Evolutionary conservation across 2,113 vertebrate genomes (phyloP).

Genomic region (crab-eating macaque (Macaca fascicularis)): DNA sequence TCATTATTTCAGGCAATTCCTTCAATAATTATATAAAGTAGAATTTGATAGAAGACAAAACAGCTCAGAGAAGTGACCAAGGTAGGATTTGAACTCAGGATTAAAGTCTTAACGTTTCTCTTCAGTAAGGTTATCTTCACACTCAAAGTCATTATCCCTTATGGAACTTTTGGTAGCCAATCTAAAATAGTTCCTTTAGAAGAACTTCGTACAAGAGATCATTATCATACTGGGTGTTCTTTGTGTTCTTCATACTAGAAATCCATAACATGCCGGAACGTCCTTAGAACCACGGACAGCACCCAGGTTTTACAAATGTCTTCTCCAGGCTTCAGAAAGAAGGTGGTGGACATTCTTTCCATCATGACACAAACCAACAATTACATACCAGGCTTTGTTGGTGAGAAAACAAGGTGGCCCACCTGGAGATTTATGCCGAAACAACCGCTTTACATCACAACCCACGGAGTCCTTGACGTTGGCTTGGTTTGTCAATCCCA

Average conservation of each 20-base stretch:
- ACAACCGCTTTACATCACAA: no score
- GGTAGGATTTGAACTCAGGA: not conserved
- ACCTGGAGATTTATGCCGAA: not conserved
- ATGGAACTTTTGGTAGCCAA: not conserved
- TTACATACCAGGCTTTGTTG: not conserved
- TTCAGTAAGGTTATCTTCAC: not conserved
- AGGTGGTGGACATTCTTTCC: not conserved
- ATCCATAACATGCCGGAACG: not conserved
- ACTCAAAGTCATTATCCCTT: not conserved
- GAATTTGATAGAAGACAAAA: not conserved
- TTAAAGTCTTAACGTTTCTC: not conserved
- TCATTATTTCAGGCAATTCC: not conserved
- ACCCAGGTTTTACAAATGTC: not conserved
- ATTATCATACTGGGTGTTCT: no score
- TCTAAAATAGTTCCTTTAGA: not conserved
- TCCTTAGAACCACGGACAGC: constrained; percentile 62
- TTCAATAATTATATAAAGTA: not conserved
- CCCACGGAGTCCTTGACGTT: no score
- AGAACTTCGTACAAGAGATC: not conserved
- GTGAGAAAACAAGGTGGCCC: not conserved
- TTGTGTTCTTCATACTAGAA: not conserved
- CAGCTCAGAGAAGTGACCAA: not conserved
- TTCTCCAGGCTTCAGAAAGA: not conserved
- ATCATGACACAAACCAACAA: not conserved
- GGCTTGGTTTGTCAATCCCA: not conserved